phyloP scores from a whole-genome alignment of 2,888 invertebrate genomes.

The Dynastes grantii region DNA sequence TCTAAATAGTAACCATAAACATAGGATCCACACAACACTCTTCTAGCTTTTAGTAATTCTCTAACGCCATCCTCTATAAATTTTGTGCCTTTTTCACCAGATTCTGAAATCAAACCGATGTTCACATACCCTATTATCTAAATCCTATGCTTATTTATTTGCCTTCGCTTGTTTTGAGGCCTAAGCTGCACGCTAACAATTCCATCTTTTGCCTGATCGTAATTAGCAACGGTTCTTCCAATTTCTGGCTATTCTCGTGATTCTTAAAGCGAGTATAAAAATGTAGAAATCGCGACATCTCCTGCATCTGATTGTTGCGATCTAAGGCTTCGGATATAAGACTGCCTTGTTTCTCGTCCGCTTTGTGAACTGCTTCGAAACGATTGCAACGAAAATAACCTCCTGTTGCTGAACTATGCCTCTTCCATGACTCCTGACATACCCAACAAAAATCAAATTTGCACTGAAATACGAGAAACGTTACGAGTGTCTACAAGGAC shows the following conservation, averaged over 20 bases:
- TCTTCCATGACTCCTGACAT: constrained; percentile 81
- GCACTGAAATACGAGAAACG: constrained; percentile 71
- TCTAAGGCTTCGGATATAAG: constrained; percentile 75
- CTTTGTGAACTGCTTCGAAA: constrained; percentile 77
- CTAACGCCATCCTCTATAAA: constrained; percentile 79
- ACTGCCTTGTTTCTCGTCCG: constrained; percentile 75
- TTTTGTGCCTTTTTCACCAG: constrained; percentile 69
- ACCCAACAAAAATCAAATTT: constrained; percentile 84
- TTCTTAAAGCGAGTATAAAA: constrained; percentile 78
- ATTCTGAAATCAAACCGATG: constrained; percentile 61
- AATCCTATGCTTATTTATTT: constrained; percentile 32
- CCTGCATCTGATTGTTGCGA: constrained; percentile 75
- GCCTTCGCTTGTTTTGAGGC: constrained; percentile 68
- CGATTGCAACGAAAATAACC: constrained; percentile 78
- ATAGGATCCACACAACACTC: constrained; percentile 78
- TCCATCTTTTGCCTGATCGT: constrained; percentile 77
- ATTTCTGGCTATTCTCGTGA: constrained; percentile 77
- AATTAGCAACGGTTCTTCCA: constrained; percentile 76
- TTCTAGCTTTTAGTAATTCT: constrained; percentile 76
- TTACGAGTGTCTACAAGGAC: not conserved
- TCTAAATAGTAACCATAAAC: constrained; percentile 80
- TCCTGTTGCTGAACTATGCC: constrained; percentile 80
- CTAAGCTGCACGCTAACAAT: constrained; percentile 73
- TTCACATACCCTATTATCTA: not conserved
- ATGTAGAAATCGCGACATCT: constrained; percentile 78